Conservation (phyloP, 1,140 invertebrate species). For the Calosoma granatense region DNA sequence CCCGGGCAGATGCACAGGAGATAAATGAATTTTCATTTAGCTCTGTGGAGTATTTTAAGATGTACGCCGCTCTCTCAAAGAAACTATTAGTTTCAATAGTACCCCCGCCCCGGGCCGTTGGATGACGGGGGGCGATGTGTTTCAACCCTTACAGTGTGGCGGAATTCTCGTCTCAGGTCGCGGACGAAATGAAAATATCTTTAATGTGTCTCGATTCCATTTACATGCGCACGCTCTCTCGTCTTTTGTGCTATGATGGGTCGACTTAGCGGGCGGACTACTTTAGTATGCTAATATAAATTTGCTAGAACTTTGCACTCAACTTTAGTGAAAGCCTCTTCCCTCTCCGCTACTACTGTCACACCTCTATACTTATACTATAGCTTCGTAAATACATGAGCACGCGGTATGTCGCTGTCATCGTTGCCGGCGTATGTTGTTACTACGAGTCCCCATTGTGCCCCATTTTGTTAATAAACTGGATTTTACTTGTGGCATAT, state of each 20-base stretch:
- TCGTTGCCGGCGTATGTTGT: too few relatives aligned
- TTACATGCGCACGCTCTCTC: background rate
- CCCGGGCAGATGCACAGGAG: too few relatives aligned
- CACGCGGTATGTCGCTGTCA: background rate
- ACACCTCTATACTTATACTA: too few relatives aligned
- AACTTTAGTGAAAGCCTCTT: background rate
- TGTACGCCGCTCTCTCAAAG: too few relatives aligned
- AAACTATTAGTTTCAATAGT: background rate
- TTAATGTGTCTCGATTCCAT: slow-evolving; percentile 7
- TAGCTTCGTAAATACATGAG: background rate
- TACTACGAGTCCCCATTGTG: too few relatives aligned
- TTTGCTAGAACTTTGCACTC: slow-evolving; percentile 7
- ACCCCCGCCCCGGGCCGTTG: background rate
- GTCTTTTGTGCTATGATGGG: background rate
- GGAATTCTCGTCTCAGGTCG: background rate
- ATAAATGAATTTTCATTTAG: background rate
- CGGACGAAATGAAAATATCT: slow-evolving; percentile 4
- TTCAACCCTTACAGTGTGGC: background rate
- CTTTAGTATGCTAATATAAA: slow-evolving; percentile 6
- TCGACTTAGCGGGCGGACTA: too few relatives aligned
- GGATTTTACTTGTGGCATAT: background rate
- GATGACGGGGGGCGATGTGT: background rate
- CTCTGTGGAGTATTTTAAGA: background rate
- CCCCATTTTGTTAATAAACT: background rate
- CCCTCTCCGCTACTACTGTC: too few relatives aligned